Conservation (phyloP, 2,113 vertebrate genomes). For the Pygoscelis adeliae region DNA sequence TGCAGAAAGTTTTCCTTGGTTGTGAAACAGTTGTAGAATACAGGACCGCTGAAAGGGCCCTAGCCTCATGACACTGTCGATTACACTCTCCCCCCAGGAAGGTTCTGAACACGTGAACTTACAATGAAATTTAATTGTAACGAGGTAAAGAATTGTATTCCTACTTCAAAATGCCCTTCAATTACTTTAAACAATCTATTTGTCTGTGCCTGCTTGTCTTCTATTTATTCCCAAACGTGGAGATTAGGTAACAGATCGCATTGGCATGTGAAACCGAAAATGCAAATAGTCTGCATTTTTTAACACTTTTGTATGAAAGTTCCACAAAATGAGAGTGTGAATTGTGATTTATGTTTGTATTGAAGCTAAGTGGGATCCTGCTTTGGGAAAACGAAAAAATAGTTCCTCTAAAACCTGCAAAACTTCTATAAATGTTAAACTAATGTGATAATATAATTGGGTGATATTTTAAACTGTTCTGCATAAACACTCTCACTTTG, state of each 20-base stretch:
- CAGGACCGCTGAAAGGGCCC: not conserved
- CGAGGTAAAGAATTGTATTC: not conserved
- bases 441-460: not conserved
- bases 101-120: not conserved
- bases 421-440: not conserved
- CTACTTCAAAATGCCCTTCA: not conserved
- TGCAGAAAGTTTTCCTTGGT: not conserved
- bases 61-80: not conserved
- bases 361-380: not conserved
- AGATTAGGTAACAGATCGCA: not conserved
- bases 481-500: not conserved
- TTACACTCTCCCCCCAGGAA: not conserved
- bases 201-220: not conserved
- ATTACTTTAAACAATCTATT: not conserved
- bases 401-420: not conserved
- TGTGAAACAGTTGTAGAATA: not conserved
- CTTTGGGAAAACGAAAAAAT: not conserved
- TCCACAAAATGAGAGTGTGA: not conserved
- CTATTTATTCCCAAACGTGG: not conserved
- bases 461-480: not conserved
- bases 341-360: not conserved
- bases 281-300: slow-evolving; percentile 17
- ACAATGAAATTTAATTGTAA: not conserved
- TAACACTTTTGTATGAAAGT: not conserved
- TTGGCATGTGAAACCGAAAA: not conserved